These are phyloP conservation scores for Epicauta chinensis DNA, from an alignment of 1,140 invertebrate genomes.

Conservation along the genomic window DNA sequence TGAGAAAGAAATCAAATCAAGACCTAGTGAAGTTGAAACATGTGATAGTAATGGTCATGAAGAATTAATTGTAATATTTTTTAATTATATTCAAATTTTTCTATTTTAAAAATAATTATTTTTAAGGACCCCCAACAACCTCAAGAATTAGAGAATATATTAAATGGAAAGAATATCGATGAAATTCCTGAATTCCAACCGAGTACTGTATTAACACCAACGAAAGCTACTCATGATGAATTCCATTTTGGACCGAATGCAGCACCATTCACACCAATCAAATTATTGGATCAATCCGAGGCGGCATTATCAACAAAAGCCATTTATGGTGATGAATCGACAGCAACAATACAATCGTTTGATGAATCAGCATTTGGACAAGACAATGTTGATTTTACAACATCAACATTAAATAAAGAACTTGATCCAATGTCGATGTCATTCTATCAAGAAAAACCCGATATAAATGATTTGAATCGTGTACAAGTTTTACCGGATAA, in stretches of 20 bases:
- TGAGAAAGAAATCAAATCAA: slow-evolving; percentile 50
- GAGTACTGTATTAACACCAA: slow-evolving; percentile 21
- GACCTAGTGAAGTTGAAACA: slow-evolving; percentile 52
- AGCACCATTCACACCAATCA: slow-evolving; percentile 31
- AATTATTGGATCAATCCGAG: slow-evolving; percentile 45
- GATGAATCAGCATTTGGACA: slow-evolving; percentile 24
- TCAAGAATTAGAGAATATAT: slow-evolving; percentile 1
- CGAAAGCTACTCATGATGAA: slow-evolving; percentile 24
- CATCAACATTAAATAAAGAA: slow-evolving; percentile 43
- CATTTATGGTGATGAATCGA: slow-evolving; percentile 47
- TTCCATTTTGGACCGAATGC: slow-evolving; percentile 39
- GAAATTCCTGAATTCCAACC: slow-evolving; percentile 40
- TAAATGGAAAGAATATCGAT: slow-evolving; percentile 40
- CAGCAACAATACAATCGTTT: neutral
- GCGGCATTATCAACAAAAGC: slow-evolving; percentile 46
- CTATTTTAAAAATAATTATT: neutral
- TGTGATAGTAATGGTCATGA: slow-evolving; percentile 42
- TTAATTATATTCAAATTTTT: neutral
- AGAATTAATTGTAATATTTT: slow-evolving; percentile 24
- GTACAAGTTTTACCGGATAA: slow-evolving; percentile 54
- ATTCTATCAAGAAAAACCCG: slow-evolving; percentile 57
- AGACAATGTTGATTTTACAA: slow-evolving; percentile 15
- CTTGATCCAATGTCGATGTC: slow-evolving; percentile 64
- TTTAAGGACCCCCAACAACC: neutral
- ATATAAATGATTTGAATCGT: slow-evolving; percentile 55